These are phyloP conservation scores for Tenrec ecaudatus DNA, from an alignment of 2,113 vertebrate species.

Conservation along the genomic window DNA sequence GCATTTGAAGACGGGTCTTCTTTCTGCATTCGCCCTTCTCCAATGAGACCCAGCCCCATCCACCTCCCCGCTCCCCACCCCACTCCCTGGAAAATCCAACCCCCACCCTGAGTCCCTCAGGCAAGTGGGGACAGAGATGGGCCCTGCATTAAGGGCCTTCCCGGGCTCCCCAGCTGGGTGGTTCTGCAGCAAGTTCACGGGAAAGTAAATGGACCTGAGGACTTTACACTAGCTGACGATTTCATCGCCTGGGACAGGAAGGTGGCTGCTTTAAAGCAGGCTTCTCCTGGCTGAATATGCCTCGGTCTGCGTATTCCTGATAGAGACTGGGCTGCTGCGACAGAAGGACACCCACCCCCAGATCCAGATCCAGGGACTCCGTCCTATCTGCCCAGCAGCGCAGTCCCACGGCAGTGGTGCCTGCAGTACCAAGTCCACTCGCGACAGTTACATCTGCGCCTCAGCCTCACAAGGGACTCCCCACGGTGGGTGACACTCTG, in stretches of 20 bases:
- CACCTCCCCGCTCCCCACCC: too few relatives aligned
- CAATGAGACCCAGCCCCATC: neutral
- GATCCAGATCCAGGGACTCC: neutral
- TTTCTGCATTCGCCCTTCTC: neutral
- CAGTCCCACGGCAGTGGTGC: neutral
- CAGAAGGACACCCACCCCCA: neutral
- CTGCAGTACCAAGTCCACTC: accelerated
- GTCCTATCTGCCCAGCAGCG: neutral
- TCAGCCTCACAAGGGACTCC: neutral
- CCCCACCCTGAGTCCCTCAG: neutral
- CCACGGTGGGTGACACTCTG: neutral
- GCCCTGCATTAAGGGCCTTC: neutral
- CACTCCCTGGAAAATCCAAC: neutral
- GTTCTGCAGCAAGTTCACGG: neutral
- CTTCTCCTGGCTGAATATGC: neutral
- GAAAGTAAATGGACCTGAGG: neutral
- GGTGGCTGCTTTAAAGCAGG: neutral
- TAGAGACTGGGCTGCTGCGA: neutral
- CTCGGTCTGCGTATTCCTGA: neutral
- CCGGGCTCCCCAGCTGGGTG: neutral
- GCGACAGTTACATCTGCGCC: accelerated
- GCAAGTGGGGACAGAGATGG: neutral
- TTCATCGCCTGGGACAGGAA: neutral
- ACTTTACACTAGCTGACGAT: neutral
- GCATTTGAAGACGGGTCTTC: neutral